Conservation (phyloP, 2,113 vertebrate genomes). For the Tachycineta bicolor region DNA sequence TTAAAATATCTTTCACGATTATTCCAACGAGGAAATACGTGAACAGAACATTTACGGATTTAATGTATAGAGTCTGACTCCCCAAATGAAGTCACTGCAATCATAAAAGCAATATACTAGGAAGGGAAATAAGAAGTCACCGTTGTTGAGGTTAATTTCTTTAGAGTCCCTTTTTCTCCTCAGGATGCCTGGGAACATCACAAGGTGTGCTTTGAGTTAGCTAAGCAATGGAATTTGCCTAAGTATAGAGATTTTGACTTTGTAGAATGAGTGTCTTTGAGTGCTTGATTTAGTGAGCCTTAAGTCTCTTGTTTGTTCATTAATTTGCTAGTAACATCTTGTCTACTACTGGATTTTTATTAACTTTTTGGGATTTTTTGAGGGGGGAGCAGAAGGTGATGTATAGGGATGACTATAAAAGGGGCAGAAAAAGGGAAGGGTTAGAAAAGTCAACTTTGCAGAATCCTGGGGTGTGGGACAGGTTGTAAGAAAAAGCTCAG, state of each 20-base stretch:
- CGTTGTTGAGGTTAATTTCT: background rate
- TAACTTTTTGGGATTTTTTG: background rate
- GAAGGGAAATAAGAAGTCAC: background rate
- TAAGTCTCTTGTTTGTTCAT: background rate
- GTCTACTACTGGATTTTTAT: background rate
- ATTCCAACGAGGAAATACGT: background rate
- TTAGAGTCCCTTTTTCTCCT: background rate
- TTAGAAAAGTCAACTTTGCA: background rate
- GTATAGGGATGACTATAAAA: background rate
- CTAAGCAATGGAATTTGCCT: background rate
- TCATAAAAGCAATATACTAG: background rate
- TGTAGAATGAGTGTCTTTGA: background rate
- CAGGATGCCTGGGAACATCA: background rate
- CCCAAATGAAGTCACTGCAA: background rate
- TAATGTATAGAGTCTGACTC: background rate
- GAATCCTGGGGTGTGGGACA: background rate
- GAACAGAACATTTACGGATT: background rate
- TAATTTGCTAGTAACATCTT: background rate
- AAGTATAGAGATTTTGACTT: background rate
- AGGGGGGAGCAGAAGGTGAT: accelerated
- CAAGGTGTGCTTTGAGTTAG: background rate
- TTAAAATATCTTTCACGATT: background rate
- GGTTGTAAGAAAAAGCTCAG: background rate
- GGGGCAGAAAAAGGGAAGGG: background rate
- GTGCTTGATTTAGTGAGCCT: background rate